Evolutionary conservation across 2,113 vertebrate genomes (phyloP).

Genomic region (Mirza zaza): DNA sequence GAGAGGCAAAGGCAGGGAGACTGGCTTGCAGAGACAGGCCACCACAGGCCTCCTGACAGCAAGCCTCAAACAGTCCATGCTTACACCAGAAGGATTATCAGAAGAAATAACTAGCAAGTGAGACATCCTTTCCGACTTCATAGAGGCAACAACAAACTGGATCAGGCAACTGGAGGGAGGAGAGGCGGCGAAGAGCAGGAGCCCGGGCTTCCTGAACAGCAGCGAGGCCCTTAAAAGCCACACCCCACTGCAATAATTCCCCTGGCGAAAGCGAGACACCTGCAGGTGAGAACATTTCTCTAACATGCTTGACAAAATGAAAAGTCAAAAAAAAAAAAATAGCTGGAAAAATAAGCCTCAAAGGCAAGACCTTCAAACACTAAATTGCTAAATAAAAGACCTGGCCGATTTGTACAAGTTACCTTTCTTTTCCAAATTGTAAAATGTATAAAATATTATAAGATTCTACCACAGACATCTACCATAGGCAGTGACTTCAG

Average conservation of each 20-base stretch:
- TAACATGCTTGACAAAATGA: neutral
- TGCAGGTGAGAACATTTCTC: neutral
- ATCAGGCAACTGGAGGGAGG: neutral
- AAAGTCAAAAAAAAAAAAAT: neutral
- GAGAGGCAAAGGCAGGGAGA: neutral
- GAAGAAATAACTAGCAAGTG: constrained; percentile 5
- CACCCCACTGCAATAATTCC: neutral
- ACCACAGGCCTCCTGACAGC: neutral
- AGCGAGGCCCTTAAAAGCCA: neutral
- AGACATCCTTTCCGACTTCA: neutral
- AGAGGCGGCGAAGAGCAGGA: neutral
- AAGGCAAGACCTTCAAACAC: constrained; percentile 7
- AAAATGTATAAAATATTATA: neutral
- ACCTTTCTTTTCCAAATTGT: neutral
- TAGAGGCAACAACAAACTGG: neutral
- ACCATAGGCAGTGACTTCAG: neutral
- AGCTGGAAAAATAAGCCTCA: constrained; percentile 1
- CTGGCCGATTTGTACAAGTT: neutral
- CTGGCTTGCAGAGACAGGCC: neutral
- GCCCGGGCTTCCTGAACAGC: neutral
- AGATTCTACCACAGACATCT: neutral
- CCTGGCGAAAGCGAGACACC: neutral
- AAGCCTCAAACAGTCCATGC: neutral
- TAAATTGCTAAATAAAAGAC: constrained; percentile 8
- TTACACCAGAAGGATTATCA: neutral